Evolutionary conservation across 1,140 invertebrate genomes (phyloP).

Genomic region (Drosophila burlai): DNA sequence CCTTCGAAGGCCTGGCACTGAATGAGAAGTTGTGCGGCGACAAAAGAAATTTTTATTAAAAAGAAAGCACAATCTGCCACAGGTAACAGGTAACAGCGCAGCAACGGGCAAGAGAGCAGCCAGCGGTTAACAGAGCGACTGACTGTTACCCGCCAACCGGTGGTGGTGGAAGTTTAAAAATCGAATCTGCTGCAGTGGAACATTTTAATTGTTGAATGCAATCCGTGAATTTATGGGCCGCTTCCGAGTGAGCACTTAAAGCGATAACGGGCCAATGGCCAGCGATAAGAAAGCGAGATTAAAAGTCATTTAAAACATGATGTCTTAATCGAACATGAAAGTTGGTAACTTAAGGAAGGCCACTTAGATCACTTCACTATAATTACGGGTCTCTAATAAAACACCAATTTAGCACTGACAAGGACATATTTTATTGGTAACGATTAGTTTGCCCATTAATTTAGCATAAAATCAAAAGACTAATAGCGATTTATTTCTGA

Average conservation of each 20-base stretch:
- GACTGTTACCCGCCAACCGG: slow-evolving; percentile 16
- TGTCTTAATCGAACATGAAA: slow-evolving; percentile 22
- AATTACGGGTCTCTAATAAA: no score
- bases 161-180: slow-evolving; percentile 32
- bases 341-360: not conserved
- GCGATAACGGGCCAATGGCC: slow-evolving; percentile 15
- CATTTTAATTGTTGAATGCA: slow-evolving; percentile 53
- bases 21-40: slow-evolving; percentile 70
- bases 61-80: slow-evolving; percentile 72
- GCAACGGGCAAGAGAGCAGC: slow-evolving; percentile 19
- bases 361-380: no score
- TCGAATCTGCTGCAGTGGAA: slow-evolving; percentile 50
- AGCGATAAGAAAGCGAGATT: slow-evolving; percentile 22
- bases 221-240: slow-evolving; percentile 9
- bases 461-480: not conserved
- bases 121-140: slow-evolving; percentile 46
- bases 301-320: not conserved
- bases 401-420: no score
- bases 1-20: slow-evolving; percentile 77
- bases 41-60: slow-evolving; percentile 84
- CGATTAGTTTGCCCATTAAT: not conserved
- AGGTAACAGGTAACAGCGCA: slow-evolving; percentile 35
- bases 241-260: slow-evolving; percentile 38
- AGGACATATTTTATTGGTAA: no score
- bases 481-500: not conserved